Conservation (phyloP, 2,797 vertebrate genomes). For the Pangasius sanitwongsei region DNA sequence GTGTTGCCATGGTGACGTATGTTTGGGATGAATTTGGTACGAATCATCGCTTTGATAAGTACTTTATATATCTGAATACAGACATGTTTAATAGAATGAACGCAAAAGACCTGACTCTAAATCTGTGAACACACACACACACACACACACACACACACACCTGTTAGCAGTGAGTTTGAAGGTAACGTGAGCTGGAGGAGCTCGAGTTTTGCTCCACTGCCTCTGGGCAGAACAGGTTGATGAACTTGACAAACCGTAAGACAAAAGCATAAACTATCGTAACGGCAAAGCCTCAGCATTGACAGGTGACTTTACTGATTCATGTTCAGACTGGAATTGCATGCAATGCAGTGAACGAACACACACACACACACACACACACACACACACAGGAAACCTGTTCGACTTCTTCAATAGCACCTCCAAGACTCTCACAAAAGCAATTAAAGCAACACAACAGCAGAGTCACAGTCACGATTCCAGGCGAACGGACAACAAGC, state of each 20-base stretch:
- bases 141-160: not conserved
- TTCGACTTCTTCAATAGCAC: conserved; percentile 60
- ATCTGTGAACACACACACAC: not conserved
- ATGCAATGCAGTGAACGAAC: conserved; percentile 49
- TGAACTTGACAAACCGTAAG: conserved; percentile 27
- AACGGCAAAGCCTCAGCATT: conserved; percentile 52
- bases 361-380: conserved; percentile 35
- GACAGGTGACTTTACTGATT: conserved; percentile 59
- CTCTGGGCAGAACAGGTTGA: conserved; percentile 32
- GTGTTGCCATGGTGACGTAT: not conserved
- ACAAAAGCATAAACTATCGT: conserved; percentile 53
- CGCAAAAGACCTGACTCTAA: not conserved
- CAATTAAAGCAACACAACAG: conserved; percentile 23
- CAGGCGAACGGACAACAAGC: not conserved
- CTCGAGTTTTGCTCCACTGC: not conserved
- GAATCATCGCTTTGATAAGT: not conserved
- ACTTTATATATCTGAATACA: not conserved
- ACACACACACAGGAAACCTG: conserved; percentile 56
- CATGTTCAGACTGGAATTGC: conserved; percentile 66
- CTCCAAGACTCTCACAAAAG: conserved; percentile 37
- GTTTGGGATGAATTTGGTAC: not conserved
- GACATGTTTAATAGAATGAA: not conserved
- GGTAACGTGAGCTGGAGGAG: not conserved
- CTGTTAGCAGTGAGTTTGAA: not conserved
- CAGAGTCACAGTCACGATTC: not conserved